Evolutionary conservation across 2,888 invertebrate species (phyloP), one percentile per base, ranked within the genome.

Genomic region (Drosophila niveifrons): DNA sequence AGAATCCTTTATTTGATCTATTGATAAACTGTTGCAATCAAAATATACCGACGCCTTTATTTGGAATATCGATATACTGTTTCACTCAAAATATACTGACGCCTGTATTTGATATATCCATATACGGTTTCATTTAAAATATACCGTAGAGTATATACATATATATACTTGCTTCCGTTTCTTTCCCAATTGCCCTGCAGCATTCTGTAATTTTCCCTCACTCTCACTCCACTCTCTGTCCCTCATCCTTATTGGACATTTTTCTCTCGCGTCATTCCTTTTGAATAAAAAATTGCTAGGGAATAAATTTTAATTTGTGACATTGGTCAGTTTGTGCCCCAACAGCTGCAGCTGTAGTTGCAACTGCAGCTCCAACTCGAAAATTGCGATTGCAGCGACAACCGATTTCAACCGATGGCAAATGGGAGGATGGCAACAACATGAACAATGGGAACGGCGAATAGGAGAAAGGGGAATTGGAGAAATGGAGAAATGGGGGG

Each of bases 271-370:
- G n/a, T n/a, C 4, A 17, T 4, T 10, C 23, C 78, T 85, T 82
- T 82, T 85, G 23, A 23, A 23, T 23, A 23, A 80, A 75, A 80
- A 82, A 85, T 80, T 56, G 75, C 56, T 69, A 36, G 78, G 65
- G 69, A 61, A 82, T 78, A 78, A 82, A 85, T 82, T 82, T 75
- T 78, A 82, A 85, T 80, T 76, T 78, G 65, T 70, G 71, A 71
- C 72, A 72, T 75, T 80, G 69, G 68, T 62, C 69, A 66, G 34
- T 66, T 53, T 47, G 6, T 6, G 23, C 23, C 23, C 23, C 23
- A 23, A 23, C 23, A 23, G 23, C 23, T 64, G 52, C 43, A 52
- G 51, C 7, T 31, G 52, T 43, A 52, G 51, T 3, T 31, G n/a
- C 46, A 39, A 48, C n/a, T 29, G 47, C 48, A 15, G 29, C 11